These are phyloP conservation scores for Dinocampus coccinellae DNA, from an alignment of 2,888 invertebrate genomes.

Conservation along the genomic window DNA sequence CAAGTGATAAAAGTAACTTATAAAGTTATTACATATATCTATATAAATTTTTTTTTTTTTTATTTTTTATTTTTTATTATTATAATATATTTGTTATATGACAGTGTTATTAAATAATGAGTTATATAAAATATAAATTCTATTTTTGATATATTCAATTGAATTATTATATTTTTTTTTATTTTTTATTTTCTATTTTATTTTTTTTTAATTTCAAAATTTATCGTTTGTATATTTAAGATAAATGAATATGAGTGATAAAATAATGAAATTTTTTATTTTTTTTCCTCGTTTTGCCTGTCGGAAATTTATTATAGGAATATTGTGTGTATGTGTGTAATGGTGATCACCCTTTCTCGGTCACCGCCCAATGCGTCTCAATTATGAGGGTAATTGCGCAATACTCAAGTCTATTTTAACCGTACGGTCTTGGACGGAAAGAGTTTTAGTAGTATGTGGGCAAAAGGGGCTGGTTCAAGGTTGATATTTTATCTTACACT, in stretches of 20 bases:
- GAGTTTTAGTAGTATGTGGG: neutral
- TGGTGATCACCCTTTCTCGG: conserved; percentile 2
- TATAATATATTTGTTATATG: neutral
- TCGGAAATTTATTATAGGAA: neutral
- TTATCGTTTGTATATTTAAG: neutral
- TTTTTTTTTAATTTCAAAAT: too few species aligned
- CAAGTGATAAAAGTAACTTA: neutral
- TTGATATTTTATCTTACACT: conserved; percentile 14
- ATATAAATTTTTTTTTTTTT: neutral
- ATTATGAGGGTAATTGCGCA: conserved; percentile 22
- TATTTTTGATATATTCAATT: neutral
- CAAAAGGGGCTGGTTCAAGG: conserved; percentile 26
- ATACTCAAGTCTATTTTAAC: conserved; percentile 12
- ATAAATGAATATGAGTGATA: neutral
- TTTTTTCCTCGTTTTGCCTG: too few species aligned
- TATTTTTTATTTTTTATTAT: neutral
- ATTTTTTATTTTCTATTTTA: too few species aligned
- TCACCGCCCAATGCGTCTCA: conserved; percentile 4
- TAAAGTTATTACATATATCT: too few species aligned
- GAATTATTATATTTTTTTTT: neutral
- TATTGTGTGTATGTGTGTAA: neutral
- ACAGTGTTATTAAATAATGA: neutral
- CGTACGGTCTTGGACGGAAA: conserved; percentile 7
- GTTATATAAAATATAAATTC: neutral
- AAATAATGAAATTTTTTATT: neutral